Conservation (phyloP, 2,113 vertebrate species). For the Galeopterus variegatus region DNA sequence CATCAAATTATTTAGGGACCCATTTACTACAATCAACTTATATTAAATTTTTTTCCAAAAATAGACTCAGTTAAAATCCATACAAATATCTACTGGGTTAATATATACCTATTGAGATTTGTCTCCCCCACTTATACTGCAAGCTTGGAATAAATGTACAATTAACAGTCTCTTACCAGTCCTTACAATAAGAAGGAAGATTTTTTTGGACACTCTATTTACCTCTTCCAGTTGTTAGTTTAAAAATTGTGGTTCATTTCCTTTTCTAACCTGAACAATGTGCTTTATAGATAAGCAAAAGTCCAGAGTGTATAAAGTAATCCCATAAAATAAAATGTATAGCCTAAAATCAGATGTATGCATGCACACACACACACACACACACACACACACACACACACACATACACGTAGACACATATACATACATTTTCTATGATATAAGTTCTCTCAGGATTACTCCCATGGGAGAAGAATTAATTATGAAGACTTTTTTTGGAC, state of each 20-base stretch:
- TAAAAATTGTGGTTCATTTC: not conserved
- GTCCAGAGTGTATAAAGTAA: not conserved
- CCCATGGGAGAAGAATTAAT: slow-evolving; percentile 42
- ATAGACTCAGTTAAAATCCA: not conserved
- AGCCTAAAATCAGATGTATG: slow-evolving; percentile 45
- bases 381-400: not conserved
- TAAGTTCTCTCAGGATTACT: slow-evolving; percentile 14
- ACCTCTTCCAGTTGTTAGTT: not conserved
- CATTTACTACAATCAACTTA: not conserved
- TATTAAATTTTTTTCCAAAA: not conserved
- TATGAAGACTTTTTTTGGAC: not conserved
- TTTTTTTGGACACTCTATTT: not conserved
- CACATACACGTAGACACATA: not conserved
- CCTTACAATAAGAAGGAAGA: not conserved
- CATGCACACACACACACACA: not conserved
- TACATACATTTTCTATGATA: not conserved
- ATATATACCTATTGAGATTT: not conserved
- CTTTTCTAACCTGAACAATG: slow-evolving; percentile 2
- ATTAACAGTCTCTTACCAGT: not conserved
- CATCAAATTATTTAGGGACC: not conserved
- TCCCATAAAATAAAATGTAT: slow-evolving; percentile 19
- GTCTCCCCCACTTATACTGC: not conserved
- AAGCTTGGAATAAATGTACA: not conserved
- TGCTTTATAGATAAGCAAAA: not conserved
- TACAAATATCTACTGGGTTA: not conserved